phyloP scores from a whole-genome alignment of 1,140 invertebrate genomes.

The Drosophila setifemur region DNA sequence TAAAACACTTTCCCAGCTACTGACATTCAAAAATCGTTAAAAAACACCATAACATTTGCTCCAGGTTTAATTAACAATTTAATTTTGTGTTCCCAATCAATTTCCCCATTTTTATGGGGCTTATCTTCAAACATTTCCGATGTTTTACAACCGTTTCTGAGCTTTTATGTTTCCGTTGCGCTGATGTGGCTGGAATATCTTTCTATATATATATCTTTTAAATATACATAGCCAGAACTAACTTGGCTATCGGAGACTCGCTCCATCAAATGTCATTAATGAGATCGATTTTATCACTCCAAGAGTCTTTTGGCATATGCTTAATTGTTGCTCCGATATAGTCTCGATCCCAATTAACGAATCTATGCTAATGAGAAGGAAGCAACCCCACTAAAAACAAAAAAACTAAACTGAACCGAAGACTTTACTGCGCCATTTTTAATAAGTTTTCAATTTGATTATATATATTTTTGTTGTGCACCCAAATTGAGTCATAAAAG shows the following conservation, averaged over 20 bases:
- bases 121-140: slow-evolving; percentile 60
- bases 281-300: slow-evolving; percentile 56
- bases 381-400: slow-evolving; percentile 20
- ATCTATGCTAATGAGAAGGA: slow-evolving; percentile 68
- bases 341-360: slow-evolving; percentile 63
- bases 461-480: slow-evolving; percentile 64
- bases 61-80: too few relatives aligned
- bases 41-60: background rate
- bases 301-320: slow-evolving; percentile 58
- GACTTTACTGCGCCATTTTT: slow-evolving; percentile 56
- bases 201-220: background rate
- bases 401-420: background rate
- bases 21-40: background rate
- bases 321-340: slow-evolving; percentile 66
- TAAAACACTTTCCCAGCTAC: background rate
- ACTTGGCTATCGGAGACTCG: too few relatives aligned
- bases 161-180: slow-evolving; percentile 68
- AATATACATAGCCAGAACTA: background rate
- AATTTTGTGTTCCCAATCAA: background rate
- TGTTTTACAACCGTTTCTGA: slow-evolving; percentile 59
- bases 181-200: slow-evolving; percentile 40
- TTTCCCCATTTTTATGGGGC: slow-evolving; percentile 1
- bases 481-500: slow-evolving; percentile 72
- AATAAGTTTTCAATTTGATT: slow-evolving; percentile 72
- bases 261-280: slow-evolving; percentile 68